Evolutionary conservation across 2,797 vertebrate genomes (phyloP).

Genomic region (Gambelia wislizenii): DNA sequence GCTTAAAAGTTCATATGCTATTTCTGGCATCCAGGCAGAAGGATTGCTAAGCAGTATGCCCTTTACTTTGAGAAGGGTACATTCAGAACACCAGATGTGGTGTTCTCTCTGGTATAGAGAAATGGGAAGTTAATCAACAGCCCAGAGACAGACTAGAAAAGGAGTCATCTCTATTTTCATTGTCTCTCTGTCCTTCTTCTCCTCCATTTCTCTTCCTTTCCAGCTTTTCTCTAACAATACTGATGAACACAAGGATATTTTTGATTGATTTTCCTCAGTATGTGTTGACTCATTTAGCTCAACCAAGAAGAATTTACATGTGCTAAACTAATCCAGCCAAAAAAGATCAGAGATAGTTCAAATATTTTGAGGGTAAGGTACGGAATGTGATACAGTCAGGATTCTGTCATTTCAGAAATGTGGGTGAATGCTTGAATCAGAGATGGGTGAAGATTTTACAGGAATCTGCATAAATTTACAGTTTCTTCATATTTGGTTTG

Average conservation of each 20-base stretch:
- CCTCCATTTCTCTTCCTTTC: neutral
- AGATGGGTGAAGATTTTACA: neutral
- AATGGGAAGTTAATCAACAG: slow-evolving; percentile 36
- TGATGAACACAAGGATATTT: neutral
- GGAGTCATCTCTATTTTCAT: neutral
- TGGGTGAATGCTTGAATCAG: neutral
- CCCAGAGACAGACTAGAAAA: slow-evolving; percentile 5
- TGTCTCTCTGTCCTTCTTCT: neutral
- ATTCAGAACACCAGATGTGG: slow-evolving; percentile 33
- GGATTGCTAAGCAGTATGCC: slow-evolving; percentile 8
- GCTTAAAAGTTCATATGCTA: slow-evolving; percentile 22
- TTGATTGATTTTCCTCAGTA: neutral
- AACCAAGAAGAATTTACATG: neutral
- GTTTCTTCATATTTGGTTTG: neutral
- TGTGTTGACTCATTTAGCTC: slow-evolving; percentile 11
- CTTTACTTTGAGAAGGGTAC: slow-evolving; percentile 33
- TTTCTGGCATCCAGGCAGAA: slow-evolving; percentile 30
- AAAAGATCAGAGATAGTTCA: neutral
- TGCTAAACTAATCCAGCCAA: neutral
- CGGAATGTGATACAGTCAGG: neutral
- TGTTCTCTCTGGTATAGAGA: slow-evolving; percentile 27
- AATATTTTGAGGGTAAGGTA: neutral
- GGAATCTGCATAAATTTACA: too few relatives aligned
- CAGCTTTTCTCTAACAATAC: neutral
- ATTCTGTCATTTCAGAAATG: neutral